Evolutionary conservation across 2,888 invertebrate species (phyloP).

Genomic region (Drosophila nigritarsus): DNA sequence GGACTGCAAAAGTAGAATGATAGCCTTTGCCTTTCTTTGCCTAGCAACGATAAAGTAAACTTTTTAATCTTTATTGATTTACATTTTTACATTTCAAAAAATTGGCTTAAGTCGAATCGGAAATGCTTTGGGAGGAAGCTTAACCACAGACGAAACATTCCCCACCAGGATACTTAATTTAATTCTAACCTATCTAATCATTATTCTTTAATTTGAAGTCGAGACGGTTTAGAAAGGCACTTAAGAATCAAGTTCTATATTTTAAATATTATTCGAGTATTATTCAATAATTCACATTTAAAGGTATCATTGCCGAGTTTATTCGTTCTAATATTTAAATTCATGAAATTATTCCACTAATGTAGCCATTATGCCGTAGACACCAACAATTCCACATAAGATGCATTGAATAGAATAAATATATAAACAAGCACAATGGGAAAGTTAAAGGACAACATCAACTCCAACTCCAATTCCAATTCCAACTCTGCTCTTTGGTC

Average conservation of each 20-base stretch:
- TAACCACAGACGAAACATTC: background rate
- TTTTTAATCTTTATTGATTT: conserved; percentile 19
- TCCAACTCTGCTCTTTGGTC: conserved; percentile 41
- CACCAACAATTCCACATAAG: conserved; percentile 2
- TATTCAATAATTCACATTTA: background rate
- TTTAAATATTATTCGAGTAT: no score
- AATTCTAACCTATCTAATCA: no score
- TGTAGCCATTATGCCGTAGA: background rate
- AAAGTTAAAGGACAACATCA: conserved; percentile 38
- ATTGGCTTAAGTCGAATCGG: background rate
- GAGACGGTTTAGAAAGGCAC: no score
- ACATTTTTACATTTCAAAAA: background rate
- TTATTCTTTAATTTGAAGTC: background rate
- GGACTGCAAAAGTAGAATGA: conserved; percentile 36
- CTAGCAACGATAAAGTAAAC: conserved; percentile 2
- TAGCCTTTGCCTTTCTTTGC: conserved; percentile 14
- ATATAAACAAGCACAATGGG: conserved; percentile 44
- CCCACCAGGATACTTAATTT: background rate
- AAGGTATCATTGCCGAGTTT: background rate
- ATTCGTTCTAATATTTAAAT: background rate
- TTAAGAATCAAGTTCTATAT: no score
- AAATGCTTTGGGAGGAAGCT: background rate
- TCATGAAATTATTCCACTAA: background rate
- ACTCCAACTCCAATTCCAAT: conserved; percentile 14
- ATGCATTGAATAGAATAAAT: conserved; percentile 25